These are phyloP conservation scores for Chlorodrepanis virens DNA, from an alignment of 2,113 vertebrate species.

Conservation along the genomic window DNA sequence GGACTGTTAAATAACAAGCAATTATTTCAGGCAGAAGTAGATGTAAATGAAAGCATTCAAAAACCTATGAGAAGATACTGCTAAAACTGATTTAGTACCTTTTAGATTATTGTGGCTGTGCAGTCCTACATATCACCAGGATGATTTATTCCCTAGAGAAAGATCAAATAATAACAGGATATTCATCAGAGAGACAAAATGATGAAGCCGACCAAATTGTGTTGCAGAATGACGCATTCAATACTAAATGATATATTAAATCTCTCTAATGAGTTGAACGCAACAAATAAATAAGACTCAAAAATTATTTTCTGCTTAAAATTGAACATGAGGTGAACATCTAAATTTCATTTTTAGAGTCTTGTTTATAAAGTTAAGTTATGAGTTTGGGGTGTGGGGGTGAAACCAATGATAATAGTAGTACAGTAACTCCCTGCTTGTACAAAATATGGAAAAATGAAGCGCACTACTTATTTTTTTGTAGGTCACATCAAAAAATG, in stretches of 20 bases:
- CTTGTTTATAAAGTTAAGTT: neutral
- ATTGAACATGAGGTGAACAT: fast-evolving
- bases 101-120: neutral
- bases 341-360: neutral
- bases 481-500: neutral
- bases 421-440: neutral
- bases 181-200: neutral
- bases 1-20: conserved; percentile 45
- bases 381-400: fast-evolving
- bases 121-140: neutral
- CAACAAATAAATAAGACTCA: neutral
- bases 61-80: conserved; percentile 15
- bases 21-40: conserved; percentile 46
- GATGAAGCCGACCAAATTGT: neutral
- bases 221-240: neutral
- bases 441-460: neutral
- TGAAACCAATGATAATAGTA: neutral
- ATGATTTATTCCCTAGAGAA: neutral
- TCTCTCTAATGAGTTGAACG: neutral
- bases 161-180: neutral
- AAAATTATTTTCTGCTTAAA: neutral
- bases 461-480: neutral
- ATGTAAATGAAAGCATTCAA: conserved; percentile 23
- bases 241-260: neutral
- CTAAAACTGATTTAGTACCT: conserved; percentile 14